Evolutionary conservation across 2,797 vertebrate species (phyloP).

Genomic region (Argentina silus): DNA sequence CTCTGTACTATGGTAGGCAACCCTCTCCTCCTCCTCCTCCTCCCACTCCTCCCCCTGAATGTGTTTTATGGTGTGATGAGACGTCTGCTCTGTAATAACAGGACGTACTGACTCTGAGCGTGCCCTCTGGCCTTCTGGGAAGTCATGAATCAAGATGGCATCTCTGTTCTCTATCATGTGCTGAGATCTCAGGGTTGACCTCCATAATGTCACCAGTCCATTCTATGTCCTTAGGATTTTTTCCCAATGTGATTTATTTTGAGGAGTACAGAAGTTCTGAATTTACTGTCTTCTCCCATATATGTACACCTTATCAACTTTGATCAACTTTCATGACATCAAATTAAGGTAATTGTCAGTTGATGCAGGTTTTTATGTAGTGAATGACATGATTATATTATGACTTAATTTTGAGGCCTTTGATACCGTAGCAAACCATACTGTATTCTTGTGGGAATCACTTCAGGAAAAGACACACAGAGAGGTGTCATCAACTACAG

Average conservation of each 20-base stretch:
- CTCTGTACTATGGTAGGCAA: not conserved
- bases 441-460: not conserved
- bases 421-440: not conserved
- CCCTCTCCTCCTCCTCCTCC: constrained; percentile 17
- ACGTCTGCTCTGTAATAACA: constrained; percentile 58
- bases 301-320: not conserved
- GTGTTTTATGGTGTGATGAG: constrained; percentile 59
- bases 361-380: not conserved
- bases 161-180: constrained; percentile 48
- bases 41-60: constrained; percentile 19
- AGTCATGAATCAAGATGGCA: constrained; percentile 63
- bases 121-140: constrained; percentile 63
- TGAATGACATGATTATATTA: not conserved
- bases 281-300: not conserved
- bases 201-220: constrained; percentile 38
- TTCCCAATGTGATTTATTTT: not conserved
- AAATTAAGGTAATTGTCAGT: not conserved
- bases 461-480: not conserved
- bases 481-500: not conserved
- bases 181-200: constrained; percentile 44
- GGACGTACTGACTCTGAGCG: constrained; percentile 61
- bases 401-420: not conserved
- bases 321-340: not conserved
- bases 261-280: not conserved
- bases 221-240: not conserved